These are phyloP conservation scores for Scaptomyza hsui DNA, from an alignment of 1,140 invertebrate species.

Conservation along the genomic window DNA sequence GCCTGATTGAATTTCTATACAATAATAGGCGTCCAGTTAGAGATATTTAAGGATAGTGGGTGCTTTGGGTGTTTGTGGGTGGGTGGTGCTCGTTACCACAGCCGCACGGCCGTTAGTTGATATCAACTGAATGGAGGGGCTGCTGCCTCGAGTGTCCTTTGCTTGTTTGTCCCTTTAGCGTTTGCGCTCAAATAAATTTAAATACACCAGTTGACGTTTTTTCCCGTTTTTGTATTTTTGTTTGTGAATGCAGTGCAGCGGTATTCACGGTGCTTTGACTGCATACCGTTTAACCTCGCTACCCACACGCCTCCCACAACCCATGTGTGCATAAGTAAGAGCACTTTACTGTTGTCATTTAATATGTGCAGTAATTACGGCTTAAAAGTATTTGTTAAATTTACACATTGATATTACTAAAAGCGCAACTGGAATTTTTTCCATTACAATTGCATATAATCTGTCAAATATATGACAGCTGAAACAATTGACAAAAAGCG, in stretches of 20 bases:
- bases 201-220: conserved; percentile 28
- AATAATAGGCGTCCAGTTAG: conserved; percentile 33
- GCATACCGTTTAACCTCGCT: conserved; percentile 34
- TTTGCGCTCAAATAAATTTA: conserved; percentile 46
- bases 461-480: background rate
- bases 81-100: background rate
- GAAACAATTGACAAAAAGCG: background rate
- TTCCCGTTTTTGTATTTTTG: background rate
- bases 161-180: conserved; percentile 12
- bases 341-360: conserved; percentile 18
- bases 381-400: background rate
- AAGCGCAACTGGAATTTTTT: too few relatives aligned
- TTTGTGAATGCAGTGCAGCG: conserved; percentile 38
- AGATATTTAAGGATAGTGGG: conserved; percentile 11
- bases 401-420: background rate
- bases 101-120: conserved; percentile 25
- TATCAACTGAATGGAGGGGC: conserved; percentile 2
- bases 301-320: background rate
- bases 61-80: background rate
- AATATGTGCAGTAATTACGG: background rate
- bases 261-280: conserved; percentile 22
- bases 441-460: background rate
- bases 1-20: conserved; percentile 60
- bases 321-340: conserved; percentile 31
- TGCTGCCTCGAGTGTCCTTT: conserved; percentile 24